A percentile compares a stretch with the other conserved stretches of the same genome.
These are phyloP conservation scores for Drosophila lini DNA, from an alignment of 1,140 invertebrate genomes.

Conservation along the genomic window DNA sequence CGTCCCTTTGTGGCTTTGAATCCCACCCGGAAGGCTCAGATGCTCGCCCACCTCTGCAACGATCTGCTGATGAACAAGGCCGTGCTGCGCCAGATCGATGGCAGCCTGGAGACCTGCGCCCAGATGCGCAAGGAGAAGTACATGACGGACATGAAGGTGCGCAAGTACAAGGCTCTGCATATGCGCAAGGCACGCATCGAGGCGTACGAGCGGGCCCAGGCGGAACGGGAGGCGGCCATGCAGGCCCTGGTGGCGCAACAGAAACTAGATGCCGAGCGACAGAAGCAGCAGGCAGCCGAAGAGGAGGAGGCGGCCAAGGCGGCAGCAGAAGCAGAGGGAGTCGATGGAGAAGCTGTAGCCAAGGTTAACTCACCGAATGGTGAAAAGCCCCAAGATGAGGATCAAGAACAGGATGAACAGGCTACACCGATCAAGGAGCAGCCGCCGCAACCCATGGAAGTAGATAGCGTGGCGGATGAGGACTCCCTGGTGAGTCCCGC, in stretches of 20 bases:
- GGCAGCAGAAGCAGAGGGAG: neutral
- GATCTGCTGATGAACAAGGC: conserved; percentile 96
- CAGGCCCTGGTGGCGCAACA: conserved; percentile 72
- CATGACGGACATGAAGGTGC: conserved; percentile 93
- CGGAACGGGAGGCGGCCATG: conserved; percentile 84
- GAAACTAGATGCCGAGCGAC: conserved; percentile 69
- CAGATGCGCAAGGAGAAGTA: conserved; percentile 92
- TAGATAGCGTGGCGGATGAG: conserved; percentile 44
- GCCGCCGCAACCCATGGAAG: conserved; percentile 54
- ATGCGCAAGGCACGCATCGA: conserved; percentile 90
- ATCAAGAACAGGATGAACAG: conserved; percentile 28
- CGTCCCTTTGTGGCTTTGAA: conserved; percentile 94
- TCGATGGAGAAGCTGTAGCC: neutral
- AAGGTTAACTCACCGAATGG: conserved; percentile 19
- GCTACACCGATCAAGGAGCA: conserved; percentile 6
- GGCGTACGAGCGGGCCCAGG: conserved; percentile 87
- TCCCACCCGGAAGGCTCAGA: conserved; percentile 93
- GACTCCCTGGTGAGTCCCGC: conserved; percentile 55
- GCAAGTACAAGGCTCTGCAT: conserved; percentile 91
- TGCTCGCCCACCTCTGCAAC: conserved; percentile 96
- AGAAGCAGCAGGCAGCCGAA: conserved; percentile 37
- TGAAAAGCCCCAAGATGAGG: conserved; percentile 16
- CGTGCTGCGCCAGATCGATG: conserved; percentile 92
- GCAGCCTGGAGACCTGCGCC: conserved; percentile 90
- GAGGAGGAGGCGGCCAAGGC: conserved; percentile 11